Evolutionary conservation across 1,140 invertebrate genomes (phyloP).

Genomic region (Metopolophium dirhodum): DNA sequence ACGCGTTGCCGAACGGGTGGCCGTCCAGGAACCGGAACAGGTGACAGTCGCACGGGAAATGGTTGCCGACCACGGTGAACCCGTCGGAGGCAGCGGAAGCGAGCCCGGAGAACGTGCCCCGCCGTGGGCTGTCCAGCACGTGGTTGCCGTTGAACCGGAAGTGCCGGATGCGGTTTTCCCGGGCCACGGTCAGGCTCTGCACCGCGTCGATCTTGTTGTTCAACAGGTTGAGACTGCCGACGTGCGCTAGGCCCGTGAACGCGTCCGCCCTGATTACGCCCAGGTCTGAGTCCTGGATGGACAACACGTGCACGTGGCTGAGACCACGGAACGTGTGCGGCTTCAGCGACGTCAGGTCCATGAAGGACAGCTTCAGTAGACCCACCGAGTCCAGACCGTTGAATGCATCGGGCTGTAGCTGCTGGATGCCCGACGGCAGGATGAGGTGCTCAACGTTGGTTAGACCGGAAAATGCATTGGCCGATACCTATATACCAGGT

Average conservation of each 20-base stretch:
- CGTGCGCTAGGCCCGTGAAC: conserved; percentile 73
- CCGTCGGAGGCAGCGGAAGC: conserved; percentile 73
- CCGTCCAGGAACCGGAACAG: conserved; percentile 76
- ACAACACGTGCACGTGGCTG: conserved; percentile 74
- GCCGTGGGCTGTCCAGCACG: conserved; percentile 74
- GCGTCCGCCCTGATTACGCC: conserved; percentile 75
- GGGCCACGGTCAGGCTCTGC: conserved; percentile 73
- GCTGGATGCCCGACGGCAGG: conserved; percentile 77
- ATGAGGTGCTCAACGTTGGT: conserved; percentile 78
- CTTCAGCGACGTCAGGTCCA: conserved; percentile 76
- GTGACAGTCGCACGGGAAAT: conserved; percentile 84
- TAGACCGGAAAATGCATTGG: conserved; percentile 79
- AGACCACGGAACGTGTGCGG: conserved; percentile 78
- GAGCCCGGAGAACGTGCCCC: conserved; percentile 66
- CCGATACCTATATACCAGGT: neutral
- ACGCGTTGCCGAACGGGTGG: conserved; percentile 69
- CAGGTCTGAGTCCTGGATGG: conserved; percentile 80
- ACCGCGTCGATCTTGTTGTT: conserved; percentile 85
- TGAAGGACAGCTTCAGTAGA: conserved; percentile 77
- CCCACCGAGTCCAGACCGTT: conserved; percentile 79
- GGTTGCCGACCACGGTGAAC: conserved; percentile 75
- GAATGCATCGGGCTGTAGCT: conserved; percentile 79
- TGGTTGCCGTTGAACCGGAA: conserved; percentile 81
- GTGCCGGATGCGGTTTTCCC: conserved; percentile 72
- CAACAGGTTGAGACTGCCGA: conserved; percentile 75